Evolutionary conservation across 1,140 invertebrate species (phyloP), one percentile per base, ranked within the genome.

Genomic region (Liolophura sinensis): DNA sequence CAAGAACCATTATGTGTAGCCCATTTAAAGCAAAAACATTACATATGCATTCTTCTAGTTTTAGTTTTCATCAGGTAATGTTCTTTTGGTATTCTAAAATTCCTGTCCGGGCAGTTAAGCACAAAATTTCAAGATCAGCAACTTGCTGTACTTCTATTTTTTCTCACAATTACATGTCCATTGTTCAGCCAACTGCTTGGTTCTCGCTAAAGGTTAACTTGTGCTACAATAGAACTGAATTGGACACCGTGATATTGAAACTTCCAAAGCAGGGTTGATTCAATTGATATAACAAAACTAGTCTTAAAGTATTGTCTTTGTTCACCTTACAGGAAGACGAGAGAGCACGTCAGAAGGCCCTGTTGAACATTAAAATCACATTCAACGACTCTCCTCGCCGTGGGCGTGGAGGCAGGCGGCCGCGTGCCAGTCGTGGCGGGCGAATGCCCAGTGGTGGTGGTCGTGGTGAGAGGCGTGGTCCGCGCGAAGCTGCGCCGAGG

Each of bases 401-500:
- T 22, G 77, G 75, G 48, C 65, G 78, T 52, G 75, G 75, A 59
- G 69, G 76, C 9, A 52, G 79, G 54, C 66, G 81, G n/a, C 67
- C 70, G 22, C 65, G 67, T 22, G 70, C 62, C 65, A 60, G 70
- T 62, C 68, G 67, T 54, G 54, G 50, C 25, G 52, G 68, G 49
- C 51, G 74, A 47, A 71, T 76, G 25, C 59, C 67, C 31, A 69
- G 77, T 58, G 70, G 75, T 50, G 69, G 74, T 48, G 73, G 76
- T 24, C 69, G 74, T 18, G 60, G 68, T 52, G 59, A 68, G 16
- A 63, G 73, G 47, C 50, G 73, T n/a, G 68, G 71, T 48, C 69
- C 71, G 18, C 72, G 87, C 73, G 88, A 89, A 71, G 86, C 90
- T 69, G 94, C 94, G 78, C 95, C 95, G 24, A 95, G 95, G 84